Evolutionary conservation across 2,113 vertebrate genomes (phyloP), one percentile per base, ranked within the genome.

Genomic region (Rattus rattus): DNA sequence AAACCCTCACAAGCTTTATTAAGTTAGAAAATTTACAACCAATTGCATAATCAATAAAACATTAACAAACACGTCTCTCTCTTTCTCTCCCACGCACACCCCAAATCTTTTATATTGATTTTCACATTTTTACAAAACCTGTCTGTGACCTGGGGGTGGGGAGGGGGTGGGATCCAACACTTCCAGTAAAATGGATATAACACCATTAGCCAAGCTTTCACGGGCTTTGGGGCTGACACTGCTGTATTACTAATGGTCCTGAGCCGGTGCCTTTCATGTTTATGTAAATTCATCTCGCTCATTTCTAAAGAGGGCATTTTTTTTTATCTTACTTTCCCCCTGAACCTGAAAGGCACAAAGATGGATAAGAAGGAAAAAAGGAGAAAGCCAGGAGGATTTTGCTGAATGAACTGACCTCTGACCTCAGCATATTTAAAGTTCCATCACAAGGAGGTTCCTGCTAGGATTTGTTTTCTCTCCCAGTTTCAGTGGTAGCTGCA

Each of bases 11-110:
- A 36, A 94, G 96, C 83, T 98, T 98, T 98, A 98, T 98, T 98
- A 98, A 98, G 98, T 98, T 98, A 98, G 95, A 97, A 98, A 98
- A 98, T 98, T 98, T 98, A 98, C 96, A 98, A 98, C 97, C 98
- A 96, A 98, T 98, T 97, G 89, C 0, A 33, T 97, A 98, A 98
- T 98, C 98, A 98, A 99, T 99, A 98, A 98, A 98, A 98, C 98
- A 97, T 98, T 98, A 98, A 98, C 97, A 98, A 98, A 98, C 97
- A 97, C 84, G 91, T 98, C 65, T 13, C 65, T 13, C 4, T 33
- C 28, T 33, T 11, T 33, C 65, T 56, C 54, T 56, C 54, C 2
- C 56, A 19, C 59, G 1, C 59, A 61, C 59, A 61, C 97, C 98
- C 97, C 92, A 98, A 98, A 98, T 97, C 97, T 98, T 98, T 97